phyloP scores from a whole-genome alignment of 1,140 invertebrate species.

The Drosophila paulistorum region DNA sequence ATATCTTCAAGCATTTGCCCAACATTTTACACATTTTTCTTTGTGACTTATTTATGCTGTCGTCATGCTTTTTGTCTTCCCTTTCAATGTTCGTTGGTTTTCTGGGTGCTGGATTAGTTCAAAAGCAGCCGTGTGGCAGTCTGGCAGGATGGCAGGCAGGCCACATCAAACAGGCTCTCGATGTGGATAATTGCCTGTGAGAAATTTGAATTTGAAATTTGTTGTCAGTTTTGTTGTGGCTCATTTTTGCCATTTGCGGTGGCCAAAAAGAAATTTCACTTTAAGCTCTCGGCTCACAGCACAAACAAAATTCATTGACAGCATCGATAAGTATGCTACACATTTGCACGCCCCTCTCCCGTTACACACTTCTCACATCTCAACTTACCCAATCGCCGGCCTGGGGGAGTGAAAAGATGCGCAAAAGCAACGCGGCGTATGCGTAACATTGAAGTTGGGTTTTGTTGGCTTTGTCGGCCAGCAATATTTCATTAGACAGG shows the following conservation, averaged over 20 bases:
- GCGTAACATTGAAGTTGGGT: slow-evolving; percentile 33
- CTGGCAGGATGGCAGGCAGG: slow-evolving; percentile 24
- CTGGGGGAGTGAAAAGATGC: slow-evolving; percentile 1
- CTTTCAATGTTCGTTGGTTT: slow-evolving; percentile 25
- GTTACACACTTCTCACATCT: neutral
- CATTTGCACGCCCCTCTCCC: slow-evolving; percentile 7
- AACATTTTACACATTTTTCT: slow-evolving; percentile 46
- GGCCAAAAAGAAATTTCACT: slow-evolving; percentile 44
- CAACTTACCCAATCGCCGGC: neutral
- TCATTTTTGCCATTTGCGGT: slow-evolving; percentile 20
- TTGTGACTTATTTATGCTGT: slow-evolving; percentile 52
- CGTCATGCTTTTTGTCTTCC: slow-evolving; percentile 2
- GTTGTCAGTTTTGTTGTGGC: slow-evolving; percentile 10
- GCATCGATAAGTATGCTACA: slow-evolving; percentile 44
- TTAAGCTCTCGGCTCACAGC: slow-evolving; percentile 16
- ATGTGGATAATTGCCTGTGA: slow-evolving; percentile 57
- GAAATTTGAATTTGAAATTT: slow-evolving; percentile 55
- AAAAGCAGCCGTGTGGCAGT: slow-evolving; percentile 40
- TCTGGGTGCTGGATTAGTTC: neutral
- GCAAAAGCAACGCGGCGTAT: slow-evolving; percentile 36
- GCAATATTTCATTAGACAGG: slow-evolving; percentile 44
- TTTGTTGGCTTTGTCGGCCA: slow-evolving; percentile 2
- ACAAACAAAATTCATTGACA: slow-evolving; percentile 44
- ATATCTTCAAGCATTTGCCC: slow-evolving; percentile 38
- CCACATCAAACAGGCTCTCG: slow-evolving; percentile 63